phyloP scores from a whole-genome alignment of 2,888 invertebrate genomes.

The Drosophila eohydei region DNA sequence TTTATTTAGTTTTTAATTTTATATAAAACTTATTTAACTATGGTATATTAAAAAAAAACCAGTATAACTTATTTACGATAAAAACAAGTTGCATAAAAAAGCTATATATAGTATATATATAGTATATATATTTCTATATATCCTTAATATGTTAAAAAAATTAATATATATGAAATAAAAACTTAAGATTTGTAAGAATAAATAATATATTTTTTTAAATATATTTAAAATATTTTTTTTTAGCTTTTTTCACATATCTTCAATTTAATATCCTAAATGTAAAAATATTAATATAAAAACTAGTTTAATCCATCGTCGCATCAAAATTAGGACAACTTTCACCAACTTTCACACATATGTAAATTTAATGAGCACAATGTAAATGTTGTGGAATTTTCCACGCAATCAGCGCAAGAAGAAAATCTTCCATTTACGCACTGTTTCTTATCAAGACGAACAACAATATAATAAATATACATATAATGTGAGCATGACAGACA shows the following conservation, averaged over 20 bases:
- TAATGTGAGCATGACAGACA: conserved; percentile 1
- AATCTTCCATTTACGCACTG: conserved; percentile 55
- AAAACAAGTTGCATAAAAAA: neutral
- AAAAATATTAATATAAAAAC: neutral
- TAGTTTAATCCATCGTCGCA: neutral
- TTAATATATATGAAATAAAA: no score
- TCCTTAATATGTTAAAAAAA: no score
- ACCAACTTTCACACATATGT: neutral
- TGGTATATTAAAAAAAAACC: no score
- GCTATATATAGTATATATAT: no score
- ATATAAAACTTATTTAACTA: neutral
- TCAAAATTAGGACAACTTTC: conserved; percentile 1
- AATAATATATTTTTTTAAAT: no score
- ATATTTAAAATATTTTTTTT: no score
- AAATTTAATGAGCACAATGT: conserved; percentile 7
- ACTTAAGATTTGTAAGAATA: no score
- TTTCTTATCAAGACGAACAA: conserved; percentile 47
- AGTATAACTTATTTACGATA: no score
- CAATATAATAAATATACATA: conserved; percentile 5
- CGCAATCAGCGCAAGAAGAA: conserved; percentile 38
- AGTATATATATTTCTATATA: neutral
- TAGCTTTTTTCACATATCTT: neutral
- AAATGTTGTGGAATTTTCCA: conserved; percentile 63
- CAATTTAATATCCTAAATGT: neutral
- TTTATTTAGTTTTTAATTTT: neutral